These are phyloP conservation scores for Sebastes fasciatus DNA, from an alignment of 2,113 vertebrate species.

Conservation along the genomic window DNA sequence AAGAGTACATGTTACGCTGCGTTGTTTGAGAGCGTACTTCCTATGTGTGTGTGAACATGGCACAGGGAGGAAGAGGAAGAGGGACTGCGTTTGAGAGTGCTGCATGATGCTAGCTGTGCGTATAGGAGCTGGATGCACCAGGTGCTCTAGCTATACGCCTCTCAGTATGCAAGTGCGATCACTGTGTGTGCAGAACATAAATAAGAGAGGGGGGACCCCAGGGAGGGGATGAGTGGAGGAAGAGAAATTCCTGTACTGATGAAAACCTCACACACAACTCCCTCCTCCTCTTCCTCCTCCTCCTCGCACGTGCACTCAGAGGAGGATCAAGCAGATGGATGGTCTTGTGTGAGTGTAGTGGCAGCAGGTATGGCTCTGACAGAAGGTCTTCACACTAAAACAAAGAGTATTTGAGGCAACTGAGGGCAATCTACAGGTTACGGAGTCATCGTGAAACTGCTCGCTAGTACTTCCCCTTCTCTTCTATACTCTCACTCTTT, in stretches of 20 bases:
- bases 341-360: slow-evolving; percentile 61
- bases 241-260: slow-evolving; percentile 80
- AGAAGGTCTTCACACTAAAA: slow-evolving; percentile 58
- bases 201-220: slow-evolving; percentile 68
- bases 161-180: slow-evolving; percentile 67
- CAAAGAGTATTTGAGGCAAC: slow-evolving; percentile 16
- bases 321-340: slow-evolving; percentile 69
- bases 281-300: slow-evolving; percentile 41
- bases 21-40: slow-evolving; percentile 28
- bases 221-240: slow-evolving; percentile 75
- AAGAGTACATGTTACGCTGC: slow-evolving; percentile 54
- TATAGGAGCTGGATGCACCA: slow-evolving; percentile 39
- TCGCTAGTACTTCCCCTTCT: slow-evolving; percentile 24
- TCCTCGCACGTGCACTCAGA: slow-evolving; percentile 51
- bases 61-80: slow-evolving; percentile 4
- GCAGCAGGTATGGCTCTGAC: slow-evolving; percentile 66
- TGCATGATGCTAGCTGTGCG: slow-evolving; percentile 32
- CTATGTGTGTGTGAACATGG: slow-evolving; percentile 24
- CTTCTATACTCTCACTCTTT: slow-evolving; percentile 7
- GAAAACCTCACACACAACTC: slow-evolving; percentile 71
- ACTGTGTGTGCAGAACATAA: slow-evolving; percentile 62
- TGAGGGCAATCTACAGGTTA: slow-evolving; percentile 48
- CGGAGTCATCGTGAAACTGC: slow-evolving; percentile 16
- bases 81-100: slow-evolving; percentile 30
- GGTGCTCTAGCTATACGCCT: slow-evolving; percentile 42